These are phyloP conservation scores for Chloroceryle aenea DNA, from an alignment of 2,113 vertebrate species.

Conservation along the genomic window DNA sequence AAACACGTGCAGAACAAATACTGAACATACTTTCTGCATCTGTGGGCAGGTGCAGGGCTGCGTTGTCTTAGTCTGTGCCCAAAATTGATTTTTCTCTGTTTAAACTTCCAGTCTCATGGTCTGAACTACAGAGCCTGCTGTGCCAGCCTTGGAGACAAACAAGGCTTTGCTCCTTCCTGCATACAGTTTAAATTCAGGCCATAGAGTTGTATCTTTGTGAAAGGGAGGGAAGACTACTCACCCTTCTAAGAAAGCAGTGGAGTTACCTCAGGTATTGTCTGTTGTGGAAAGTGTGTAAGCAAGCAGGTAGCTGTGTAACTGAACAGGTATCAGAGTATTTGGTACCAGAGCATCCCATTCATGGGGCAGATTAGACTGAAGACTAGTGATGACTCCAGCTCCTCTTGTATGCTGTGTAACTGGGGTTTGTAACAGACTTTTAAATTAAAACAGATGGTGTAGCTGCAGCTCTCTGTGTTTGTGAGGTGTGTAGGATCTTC, in stretches of 20 bases:
- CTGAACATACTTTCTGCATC: not conserved
- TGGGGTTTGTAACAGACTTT: not conserved
- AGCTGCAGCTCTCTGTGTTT: not conserved
- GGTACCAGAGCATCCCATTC: not conserved
- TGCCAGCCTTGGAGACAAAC: not conserved
- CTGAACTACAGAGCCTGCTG: not conserved
- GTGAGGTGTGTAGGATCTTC: conserved; percentile 8
- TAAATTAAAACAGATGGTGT: not conserved
- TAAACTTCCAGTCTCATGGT: not conserved
- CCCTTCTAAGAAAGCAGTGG: not conserved
- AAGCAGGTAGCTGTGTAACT: not conserved
- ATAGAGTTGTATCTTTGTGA: not conserved
- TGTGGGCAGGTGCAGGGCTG: not conserved
- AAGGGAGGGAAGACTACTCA: not conserved
- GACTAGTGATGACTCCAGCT: not conserved
- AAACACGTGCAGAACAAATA: not conserved
- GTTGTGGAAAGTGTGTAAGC: not conserved
- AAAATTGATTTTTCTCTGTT: not conserved
- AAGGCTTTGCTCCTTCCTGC: not conserved
- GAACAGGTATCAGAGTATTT: not conserved
- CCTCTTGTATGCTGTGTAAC: not conserved
- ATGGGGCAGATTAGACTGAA: not conserved
- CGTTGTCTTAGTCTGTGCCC: not conserved
- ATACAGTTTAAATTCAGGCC: not conserved
- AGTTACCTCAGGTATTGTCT: not conserved